A percentile compares a stretch with the other conserved stretches of the same genome.
Conservation (phyloP, 2,888 invertebrate genomes). For the Endomychus coccineus region DNA sequence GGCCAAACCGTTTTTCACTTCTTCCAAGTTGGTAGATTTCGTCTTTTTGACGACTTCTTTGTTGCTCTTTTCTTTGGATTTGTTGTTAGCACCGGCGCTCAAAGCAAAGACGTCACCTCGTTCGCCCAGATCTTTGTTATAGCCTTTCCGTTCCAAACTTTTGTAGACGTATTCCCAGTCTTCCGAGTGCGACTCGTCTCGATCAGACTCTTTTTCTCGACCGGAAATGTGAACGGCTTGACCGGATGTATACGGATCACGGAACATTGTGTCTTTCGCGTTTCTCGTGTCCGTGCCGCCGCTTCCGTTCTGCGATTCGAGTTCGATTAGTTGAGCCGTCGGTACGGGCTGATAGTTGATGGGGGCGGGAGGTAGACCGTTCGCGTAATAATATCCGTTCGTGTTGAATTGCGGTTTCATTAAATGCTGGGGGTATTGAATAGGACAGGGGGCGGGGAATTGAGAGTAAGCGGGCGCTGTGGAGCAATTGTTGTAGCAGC, state of each 20-base stretch:
- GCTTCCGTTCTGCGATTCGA: slow-evolving; percentile 46
- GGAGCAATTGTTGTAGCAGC: slow-evolving; percentile 24
- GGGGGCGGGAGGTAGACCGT: slow-evolving; percentile 43
- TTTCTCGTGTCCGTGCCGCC: slow-evolving; percentile 31
- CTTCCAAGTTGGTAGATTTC: slow-evolving; percentile 51
- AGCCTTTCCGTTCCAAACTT: slow-evolving; percentile 67
- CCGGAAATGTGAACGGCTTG: slow-evolving; percentile 3
- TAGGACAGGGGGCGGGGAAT: slow-evolving; percentile 23
- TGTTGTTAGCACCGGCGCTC: slow-evolving; percentile 33
- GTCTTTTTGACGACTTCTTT: slow-evolving; percentile 45
- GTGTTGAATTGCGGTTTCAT: slow-evolving; percentile 25
- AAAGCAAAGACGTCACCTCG: slow-evolving; percentile 57
- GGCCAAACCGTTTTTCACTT: slow-evolving; percentile 49
- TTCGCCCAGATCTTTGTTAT: slow-evolving; percentile 57
- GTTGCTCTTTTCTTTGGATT: slow-evolving; percentile 35
- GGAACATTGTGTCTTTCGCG: too few species aligned
- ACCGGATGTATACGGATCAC: slow-evolving; percentile 8
- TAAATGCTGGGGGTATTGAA: slow-evolving; percentile 24
- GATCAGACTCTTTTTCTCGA: slow-evolving; percentile 10
- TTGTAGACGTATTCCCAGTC: slow-evolving; percentile 77
- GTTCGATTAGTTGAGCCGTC: slow-evolving; percentile 60
- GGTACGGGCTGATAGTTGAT: slow-evolving; percentile 49
- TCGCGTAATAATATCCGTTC: slow-evolving; percentile 34
- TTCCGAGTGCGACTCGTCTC: slow-evolving; percentile 45
- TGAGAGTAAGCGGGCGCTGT: slow-evolving; percentile 21